These are phyloP conservation scores for Parnassius mnemosyne DNA, from an alignment of 2,888 invertebrate species.

Conservation along the genomic window DNA sequence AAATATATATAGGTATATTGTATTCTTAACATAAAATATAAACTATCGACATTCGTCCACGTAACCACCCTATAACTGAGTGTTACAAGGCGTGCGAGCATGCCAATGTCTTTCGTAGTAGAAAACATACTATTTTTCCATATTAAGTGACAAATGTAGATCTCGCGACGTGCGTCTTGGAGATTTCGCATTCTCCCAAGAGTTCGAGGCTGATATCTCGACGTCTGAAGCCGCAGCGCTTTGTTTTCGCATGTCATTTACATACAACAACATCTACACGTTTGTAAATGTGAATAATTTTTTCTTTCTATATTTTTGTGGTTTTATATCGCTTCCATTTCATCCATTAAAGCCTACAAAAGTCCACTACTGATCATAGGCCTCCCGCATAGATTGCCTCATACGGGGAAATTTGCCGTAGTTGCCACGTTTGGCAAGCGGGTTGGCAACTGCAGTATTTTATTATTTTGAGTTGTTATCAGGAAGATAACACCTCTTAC, in stretches of 20 bases:
- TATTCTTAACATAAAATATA: too few relatives aligned
- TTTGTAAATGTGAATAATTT: not conserved
- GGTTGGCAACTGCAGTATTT: too few relatives aligned
- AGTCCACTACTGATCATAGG: too few relatives aligned
- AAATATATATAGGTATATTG: too few relatives aligned
- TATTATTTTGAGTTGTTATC: too few relatives aligned
- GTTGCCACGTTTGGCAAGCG: too few relatives aligned
- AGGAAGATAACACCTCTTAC: too few relatives aligned
- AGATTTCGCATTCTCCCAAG: not conserved
- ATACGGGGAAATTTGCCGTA: too few relatives aligned
- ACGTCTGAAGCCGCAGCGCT: not conserved
- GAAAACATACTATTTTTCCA: conserved; percentile 1
- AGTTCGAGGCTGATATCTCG: not conserved
- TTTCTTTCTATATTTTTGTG: too few relatives aligned
- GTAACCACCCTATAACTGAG: not conserved
- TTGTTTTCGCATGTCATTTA: conserved; percentile 2
- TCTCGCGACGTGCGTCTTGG: conserved; percentile 1
- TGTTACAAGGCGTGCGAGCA: not conserved
- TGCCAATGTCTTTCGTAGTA: not conserved
- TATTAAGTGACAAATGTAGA: conserved; percentile 1
- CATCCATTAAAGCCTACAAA: too few relatives aligned
- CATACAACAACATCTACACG: not conserved
- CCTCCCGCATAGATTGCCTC: too few relatives aligned
- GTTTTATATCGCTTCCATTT: too few relatives aligned
- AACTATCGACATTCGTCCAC: not conserved